Percentiles rank a stretch among this genome's conserved stretches.
These are phyloP conservation scores for Atta cephalotes DNA, from an alignment of 1,140 invertebrate species.

Conservation along the genomic window DNA sequence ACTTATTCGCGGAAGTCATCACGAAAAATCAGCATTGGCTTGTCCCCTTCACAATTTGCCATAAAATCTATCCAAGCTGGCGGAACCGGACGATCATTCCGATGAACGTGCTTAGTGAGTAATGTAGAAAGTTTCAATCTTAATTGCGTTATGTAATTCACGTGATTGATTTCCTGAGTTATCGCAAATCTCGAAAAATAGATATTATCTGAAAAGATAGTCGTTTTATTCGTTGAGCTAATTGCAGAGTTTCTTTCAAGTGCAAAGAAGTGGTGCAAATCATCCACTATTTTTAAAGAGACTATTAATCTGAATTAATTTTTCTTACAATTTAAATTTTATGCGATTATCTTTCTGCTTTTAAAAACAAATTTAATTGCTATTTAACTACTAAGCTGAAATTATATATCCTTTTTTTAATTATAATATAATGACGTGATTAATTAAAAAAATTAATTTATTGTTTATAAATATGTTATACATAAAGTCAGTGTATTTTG, in stretches of 20 bases:
- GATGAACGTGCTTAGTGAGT: slow-evolving; percentile 26
- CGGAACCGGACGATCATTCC: slow-evolving; percentile 23
- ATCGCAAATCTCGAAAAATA: slow-evolving; percentile 1
- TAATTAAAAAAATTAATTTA: not conserved
- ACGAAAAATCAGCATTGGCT: slow-evolving; percentile 44
- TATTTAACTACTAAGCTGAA: not conserved
- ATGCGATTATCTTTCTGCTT: not conserved
- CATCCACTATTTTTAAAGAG: not conserved
- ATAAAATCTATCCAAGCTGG: slow-evolving; percentile 15
- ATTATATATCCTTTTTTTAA: not conserved
- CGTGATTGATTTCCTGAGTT: slow-evolving; percentile 27
- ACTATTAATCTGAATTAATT: not conserved
- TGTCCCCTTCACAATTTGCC: slow-evolving; percentile 29
- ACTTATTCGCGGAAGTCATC: slow-evolving; percentile 52
- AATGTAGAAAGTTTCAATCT: slow-evolving; percentile 56
- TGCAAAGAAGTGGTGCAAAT: not conserved
- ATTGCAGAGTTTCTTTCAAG: not conserved
- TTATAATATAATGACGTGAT: not conserved
- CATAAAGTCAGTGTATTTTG: not conserved
- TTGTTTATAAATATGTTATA: not conserved
- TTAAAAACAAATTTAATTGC: not conserved
- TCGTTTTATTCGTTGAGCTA: not conserved
- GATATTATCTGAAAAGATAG: not conserved
- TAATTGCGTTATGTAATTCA: slow-evolving; percentile 47
- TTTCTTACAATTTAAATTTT: not conserved